Evolutionary conservation across 35 echinoderm and acorn worm genomes (phyloP), one percentile per base, ranked within the genome.

Genomic region (Heliocidaris tuberculata): DNA sequence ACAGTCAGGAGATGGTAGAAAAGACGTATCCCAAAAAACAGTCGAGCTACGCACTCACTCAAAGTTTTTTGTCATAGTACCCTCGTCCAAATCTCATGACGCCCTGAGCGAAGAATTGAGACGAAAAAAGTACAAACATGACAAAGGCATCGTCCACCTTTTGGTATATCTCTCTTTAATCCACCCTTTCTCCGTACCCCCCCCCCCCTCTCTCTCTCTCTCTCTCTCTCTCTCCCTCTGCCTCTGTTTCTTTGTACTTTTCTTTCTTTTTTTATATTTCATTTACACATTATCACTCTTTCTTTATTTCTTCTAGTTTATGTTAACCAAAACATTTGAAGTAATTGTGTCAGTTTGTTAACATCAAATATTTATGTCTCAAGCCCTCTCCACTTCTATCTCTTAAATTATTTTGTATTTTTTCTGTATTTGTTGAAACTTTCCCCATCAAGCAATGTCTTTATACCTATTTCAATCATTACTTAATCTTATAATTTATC

Each of bases 41-140:
- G 65, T 78, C 19, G 21, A 78, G 27, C 65, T 78, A 78, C 65
- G 65, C 27, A 78, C 65, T 24, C 21, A 78, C 65, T 78, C 27
- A 78, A 24, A 78, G 65, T 78, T 78, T 78, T 56, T 78, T 78
- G 65, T 78, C 21, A 78, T 78, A 78, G 65, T 78, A 78, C 65
- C 65, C 65, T 78, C 65, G 3, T 78, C 65, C 65, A 78, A 78
- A 78, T 78, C 65, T 78, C 65, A 78, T 78, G 65, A 78, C 65
- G 65, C 65, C 65, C 65, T 78, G 65, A 78, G 65, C 65, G 21
- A 78, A 78, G 65, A 78, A 78, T 78, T 78, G 65, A 78, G 65
- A 27, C 65, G 65, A 78, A 78, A 89, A 89, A 89, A 89, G 87
- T 89, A 89, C 87, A 89, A 89, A 31, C 87, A 17, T 89, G 87